These are phyloP conservation scores for Picathartes gymnocephalus DNA, from an alignment of 2,113 vertebrate genomes.

Conservation along the genomic window DNA sequence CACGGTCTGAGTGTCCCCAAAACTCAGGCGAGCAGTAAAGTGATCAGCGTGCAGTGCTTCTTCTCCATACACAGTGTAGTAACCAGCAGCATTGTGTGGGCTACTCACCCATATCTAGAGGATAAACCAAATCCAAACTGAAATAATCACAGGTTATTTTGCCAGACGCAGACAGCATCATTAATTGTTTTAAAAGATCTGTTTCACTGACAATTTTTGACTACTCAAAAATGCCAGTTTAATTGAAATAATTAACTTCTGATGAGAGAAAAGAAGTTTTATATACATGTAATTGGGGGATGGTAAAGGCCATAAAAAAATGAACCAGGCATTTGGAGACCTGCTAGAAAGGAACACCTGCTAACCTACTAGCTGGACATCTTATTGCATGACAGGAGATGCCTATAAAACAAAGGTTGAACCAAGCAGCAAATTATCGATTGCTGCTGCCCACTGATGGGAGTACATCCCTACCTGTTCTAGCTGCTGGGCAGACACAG, in stretches of 20 bases:
- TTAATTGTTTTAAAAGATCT: neutral
- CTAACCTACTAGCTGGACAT: neutral
- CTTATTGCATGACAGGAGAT: neutral
- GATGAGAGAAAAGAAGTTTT: neutral
- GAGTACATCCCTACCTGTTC: neutral
- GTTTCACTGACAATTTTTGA: neutral
- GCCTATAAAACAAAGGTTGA: neutral
- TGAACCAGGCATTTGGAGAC: neutral
- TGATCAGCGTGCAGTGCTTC: conserved; percentile 92
- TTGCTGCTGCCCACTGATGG: neutral
- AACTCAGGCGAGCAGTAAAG: conserved; percentile 90
- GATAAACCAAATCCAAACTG: neutral
- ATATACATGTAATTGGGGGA: neutral
- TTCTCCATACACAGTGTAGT: conserved; percentile 93
- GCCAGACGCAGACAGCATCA: neutral
- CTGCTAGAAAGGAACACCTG: neutral
- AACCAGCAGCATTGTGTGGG: conserved; percentile 92
- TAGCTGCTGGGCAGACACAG: neutral
- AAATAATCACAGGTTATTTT: neutral
- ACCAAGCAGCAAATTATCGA: neutral
- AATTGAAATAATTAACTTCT: neutral
- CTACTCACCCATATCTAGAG: conserved; percentile 93
- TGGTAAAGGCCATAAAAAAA: neutral
- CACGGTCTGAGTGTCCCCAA: conserved; percentile 90
- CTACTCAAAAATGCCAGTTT: neutral